Conservation (phyloP, 1,140 invertebrate species). For the Portunus trituberculatus region DNA sequence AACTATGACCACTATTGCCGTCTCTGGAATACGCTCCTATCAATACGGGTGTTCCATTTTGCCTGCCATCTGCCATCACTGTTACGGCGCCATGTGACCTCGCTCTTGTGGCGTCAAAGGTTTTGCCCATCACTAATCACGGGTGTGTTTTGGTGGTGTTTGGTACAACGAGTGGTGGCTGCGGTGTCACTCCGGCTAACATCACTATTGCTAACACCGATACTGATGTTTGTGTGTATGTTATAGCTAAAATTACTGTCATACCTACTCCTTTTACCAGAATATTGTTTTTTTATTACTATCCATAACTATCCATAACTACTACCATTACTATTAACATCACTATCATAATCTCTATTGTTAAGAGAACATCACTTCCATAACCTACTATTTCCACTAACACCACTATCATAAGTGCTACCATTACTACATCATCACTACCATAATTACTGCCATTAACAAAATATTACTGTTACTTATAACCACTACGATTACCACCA, state of each 20-base stretch:
- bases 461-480: neutral
- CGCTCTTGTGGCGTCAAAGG: no score
- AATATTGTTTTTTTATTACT: no score
- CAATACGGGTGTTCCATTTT: no score
- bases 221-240: no score
- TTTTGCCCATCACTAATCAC: no score
- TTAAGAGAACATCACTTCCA: neutral
- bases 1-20: neutral
- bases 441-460: neutral
- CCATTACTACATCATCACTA: neutral
- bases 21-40: neutral
- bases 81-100: no score
- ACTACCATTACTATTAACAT: neutral
- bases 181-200: no score
- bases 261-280: neutral
- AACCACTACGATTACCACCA: no score
- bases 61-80: no score
- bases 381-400: neutral
- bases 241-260: neutral
- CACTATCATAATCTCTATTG: neutral
- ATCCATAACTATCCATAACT: neutral
- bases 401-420: neutral
- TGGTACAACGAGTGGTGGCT: no score
- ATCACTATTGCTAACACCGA: no score
- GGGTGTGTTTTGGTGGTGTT: no score